Evolutionary conservation across 2,797 vertebrate genomes (phyloP).

Genomic region (Ispidina lecontei): DNA sequence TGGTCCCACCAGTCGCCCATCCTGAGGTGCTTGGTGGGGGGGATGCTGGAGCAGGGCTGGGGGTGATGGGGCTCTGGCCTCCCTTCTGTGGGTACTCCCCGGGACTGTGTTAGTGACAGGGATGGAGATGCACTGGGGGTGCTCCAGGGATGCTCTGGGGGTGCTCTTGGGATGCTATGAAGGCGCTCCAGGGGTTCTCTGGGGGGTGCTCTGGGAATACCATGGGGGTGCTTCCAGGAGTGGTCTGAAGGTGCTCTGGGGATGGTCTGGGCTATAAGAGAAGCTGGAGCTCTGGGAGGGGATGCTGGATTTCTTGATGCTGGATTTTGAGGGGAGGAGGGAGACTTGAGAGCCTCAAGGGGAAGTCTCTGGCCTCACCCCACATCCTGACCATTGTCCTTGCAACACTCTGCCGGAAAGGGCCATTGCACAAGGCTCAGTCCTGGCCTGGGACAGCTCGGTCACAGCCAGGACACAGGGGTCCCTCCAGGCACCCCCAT

Average conservation of each 20-base stretch:
- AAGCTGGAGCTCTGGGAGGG: background rate
- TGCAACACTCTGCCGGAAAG: background rate
- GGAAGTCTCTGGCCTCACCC: slow-evolving; percentile 43
- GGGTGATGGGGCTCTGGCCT: background rate
- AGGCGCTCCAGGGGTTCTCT: background rate
- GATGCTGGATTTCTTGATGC: background rate
- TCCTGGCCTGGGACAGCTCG: background rate
- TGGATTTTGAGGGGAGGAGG: background rate
- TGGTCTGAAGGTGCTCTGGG: background rate
- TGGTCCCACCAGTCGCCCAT: accelerated
- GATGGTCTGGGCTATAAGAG: background rate
- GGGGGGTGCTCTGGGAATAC: background rate
- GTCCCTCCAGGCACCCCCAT: background rate
- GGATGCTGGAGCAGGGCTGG: background rate
- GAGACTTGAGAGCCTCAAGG: background rate
- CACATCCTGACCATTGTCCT: slow-evolving; percentile 26
- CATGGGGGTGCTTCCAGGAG: accelerated
- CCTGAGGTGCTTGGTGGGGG: background rate
- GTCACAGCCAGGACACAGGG: accelerated
- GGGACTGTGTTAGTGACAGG: accelerated
- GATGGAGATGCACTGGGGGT: accelerated
- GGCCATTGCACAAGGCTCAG: background rate
- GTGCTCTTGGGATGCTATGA: background rate
- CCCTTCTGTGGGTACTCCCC: accelerated
- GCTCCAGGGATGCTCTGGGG: background rate